Base-by-base conservation (phyloP, 2,113 vertebrate genomes). In the Urocolius indicus region DNA sequence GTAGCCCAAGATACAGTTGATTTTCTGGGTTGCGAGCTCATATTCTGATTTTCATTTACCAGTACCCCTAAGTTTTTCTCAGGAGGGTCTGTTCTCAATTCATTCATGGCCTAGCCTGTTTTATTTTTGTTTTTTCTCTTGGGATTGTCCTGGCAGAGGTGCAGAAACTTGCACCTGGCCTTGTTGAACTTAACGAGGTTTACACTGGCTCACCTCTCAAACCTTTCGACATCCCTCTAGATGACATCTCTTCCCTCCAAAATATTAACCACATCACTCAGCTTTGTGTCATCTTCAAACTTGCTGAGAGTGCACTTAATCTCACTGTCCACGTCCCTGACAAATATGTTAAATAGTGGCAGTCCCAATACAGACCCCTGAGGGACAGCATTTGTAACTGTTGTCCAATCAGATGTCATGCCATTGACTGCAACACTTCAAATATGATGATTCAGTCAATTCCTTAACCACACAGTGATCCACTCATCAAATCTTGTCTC, bases 161-260 rank as follows among this genome's bases (percentile, higher is more conserved):
- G 36, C 13, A 57, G 36, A 32, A 71, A 14, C 36, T 32, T 27
- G 9, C 3, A 26, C 14, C 41, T 71, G 12, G 3, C 17, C 22
- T 22, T n/a, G 5, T 36, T 45, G 34, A 87, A 63, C 10, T 63
- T n/a, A 8, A 16, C 41, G n/a, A 61, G 7, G 4, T 41, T 80
- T 2, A 1, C 38, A 61, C 0, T 1, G 19, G 7, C 10, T 22
- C 10, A 63, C 7, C 4, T 32, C 26, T 63, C 15, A 10, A 69
- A 13, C 3, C 11, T 45, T 9, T 41, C 27, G 23, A 17, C 13
- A 9, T 49, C 32, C 32, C 5, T 52, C n/a, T 82, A 22, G 21
- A 18, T 58, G 23, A 2, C 16, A 58, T 46, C 5, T 14, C 11
- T 51, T 68, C 34, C 19, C 16, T 66, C 24, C 18, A 34, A 23